Evolutionary conservation across 2,888 invertebrate species (phyloP), one percentile per base, ranked within the genome.

Genomic region (Alcis repandata): DNA sequence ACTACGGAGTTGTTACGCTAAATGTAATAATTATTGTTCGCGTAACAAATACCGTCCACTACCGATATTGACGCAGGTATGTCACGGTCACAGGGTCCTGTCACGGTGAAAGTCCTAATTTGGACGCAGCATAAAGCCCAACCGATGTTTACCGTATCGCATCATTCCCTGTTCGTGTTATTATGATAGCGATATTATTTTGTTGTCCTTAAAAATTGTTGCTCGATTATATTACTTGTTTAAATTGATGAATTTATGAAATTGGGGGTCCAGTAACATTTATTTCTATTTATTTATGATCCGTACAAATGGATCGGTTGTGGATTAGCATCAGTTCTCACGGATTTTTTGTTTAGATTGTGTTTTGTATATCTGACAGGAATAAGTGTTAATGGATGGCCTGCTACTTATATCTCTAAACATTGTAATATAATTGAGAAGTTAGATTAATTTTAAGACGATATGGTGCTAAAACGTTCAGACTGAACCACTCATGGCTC

Each of bases 161-260:
- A 85, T 90, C 91, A 91, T 92, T 92, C 91, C 91, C 88, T 80
- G 41, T 85, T 85, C 80, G 79, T 69, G 75, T 89, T 86, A 83
- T 82, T 80, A 79, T 86, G 89, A 89, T 89, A 90, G 91, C 90
- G 87, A 89, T 88, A 84, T 83, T 75, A 49, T 59, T n/a, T 27
- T 64, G 71, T 75, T 82, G 82, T 79, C 83, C 86, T 73, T 54
- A 27, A 57, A 22, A 41, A 52, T 52, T 45, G n/a, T 52, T 32
- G n/a, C 53, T 64, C 43, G 27, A n/a, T 59, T 43, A 22, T 64
- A 73, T 68, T 78, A 56, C 48, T 48, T 53, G 46, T 38, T 48
- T 38, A 19, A 38, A 27, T 20, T 46, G 1, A 22, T 13, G 27
- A 7, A 13, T 46, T 43, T 10, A 17, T 19, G 9, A 19, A 11